Conservation (phyloP, 2,113 vertebrate species). For the Dipodomys merriami region DNA sequence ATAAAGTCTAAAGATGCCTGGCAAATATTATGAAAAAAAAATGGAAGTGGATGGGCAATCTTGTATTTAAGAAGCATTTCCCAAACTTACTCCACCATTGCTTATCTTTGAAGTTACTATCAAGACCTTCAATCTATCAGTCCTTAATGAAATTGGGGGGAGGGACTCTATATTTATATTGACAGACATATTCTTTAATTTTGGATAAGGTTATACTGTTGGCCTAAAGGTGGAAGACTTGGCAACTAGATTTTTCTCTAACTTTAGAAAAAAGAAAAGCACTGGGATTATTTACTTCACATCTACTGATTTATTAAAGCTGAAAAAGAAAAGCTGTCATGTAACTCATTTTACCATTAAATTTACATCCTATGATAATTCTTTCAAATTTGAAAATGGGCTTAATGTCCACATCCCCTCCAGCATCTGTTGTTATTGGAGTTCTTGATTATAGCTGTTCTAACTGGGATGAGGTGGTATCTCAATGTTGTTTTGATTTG, state of each 20-base stretch:
- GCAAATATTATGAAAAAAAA: neutral
- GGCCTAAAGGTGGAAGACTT: neutral
- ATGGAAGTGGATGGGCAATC: neutral
- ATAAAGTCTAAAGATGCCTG: neutral
- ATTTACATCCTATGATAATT: neutral
- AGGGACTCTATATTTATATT: neutral
- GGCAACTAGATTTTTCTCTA: neutral
- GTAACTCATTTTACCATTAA: conserved; percentile 24
- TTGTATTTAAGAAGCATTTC: neutral
- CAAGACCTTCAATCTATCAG: neutral
- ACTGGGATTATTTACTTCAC: neutral
- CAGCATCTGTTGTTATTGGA: no score
- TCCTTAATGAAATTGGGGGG: neutral
- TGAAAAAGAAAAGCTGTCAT: neutral
- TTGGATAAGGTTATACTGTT: neutral
- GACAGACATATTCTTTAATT: neutral
- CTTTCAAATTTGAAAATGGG: conserved; percentile 35
- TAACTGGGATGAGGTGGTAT: no score
- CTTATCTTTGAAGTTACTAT: neutral
- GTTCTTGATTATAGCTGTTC: no score
- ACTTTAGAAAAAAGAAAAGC: neutral
- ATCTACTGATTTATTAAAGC: neutral
- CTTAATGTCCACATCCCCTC: neutral
- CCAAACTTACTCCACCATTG: neutral
- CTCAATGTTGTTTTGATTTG: no score